A percentile compares a stretch with the other conserved stretches of the same genome.
phyloP scores from a whole-genome alignment of 2,797 vertebrate genomes.

The Triplophysa yarkandensis region DNA sequence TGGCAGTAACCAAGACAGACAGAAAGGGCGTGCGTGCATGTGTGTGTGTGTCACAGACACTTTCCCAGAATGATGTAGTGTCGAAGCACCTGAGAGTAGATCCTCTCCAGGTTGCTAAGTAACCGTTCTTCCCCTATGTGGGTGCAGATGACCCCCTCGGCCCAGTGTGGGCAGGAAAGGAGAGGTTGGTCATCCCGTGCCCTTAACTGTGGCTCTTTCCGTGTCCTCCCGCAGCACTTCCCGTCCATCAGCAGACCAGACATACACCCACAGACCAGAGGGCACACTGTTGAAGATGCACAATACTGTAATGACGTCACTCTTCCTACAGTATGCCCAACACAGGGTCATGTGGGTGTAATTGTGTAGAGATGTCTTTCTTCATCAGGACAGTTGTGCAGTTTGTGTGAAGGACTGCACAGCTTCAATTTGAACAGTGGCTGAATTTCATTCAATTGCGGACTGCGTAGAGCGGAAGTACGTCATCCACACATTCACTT shows the following conservation, averaged over 20 bases:
- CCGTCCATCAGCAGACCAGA: constrained; percentile 10
- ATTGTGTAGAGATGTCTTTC: too few species aligned
- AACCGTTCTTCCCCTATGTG: constrained; percentile 26
- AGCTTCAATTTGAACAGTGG: neutral
- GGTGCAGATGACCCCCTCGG: constrained; percentile 24
- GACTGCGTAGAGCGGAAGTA: constrained; percentile 29
- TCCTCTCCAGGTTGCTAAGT: constrained; percentile 40
- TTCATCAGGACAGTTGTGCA: neutral
- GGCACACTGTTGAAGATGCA: constrained; percentile 4
- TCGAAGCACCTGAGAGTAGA: constrained; percentile 21
- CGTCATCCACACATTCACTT: constrained; percentile 26
- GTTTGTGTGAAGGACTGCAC: neutral
- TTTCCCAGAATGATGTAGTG: constrained; percentile 11
- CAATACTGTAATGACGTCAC: neutral
- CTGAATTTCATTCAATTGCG: neutral
- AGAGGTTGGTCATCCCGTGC: constrained; percentile 29
- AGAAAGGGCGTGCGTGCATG: neutral
- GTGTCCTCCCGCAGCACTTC: constrained; percentile 24
- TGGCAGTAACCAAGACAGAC: constrained; percentile 4
- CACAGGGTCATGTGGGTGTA: too few species aligned
- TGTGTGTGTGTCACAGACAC: neutral
- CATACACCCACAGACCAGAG: constrained; percentile 16
- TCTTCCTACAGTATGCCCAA: neutral
- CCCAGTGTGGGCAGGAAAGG: constrained; percentile 37
- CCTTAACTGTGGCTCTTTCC: constrained; percentile 32